Base-by-base conservation (phyloP, 1,140 invertebrate species). In the Neelides sp. region DNA sequence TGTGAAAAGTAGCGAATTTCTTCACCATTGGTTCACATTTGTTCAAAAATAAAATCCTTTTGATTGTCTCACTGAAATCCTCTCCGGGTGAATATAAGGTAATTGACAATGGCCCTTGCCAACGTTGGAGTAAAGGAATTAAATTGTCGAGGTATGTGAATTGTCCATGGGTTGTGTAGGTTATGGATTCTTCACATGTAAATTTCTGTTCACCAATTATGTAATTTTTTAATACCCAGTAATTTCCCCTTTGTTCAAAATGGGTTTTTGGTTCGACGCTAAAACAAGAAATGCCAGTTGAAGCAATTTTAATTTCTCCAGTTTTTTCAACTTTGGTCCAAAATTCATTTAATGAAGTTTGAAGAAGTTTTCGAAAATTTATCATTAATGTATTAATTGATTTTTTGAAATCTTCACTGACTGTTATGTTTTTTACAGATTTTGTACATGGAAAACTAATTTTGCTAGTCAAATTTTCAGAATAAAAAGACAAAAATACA, bases 111-210 rank as follows among this genome's bases (percentile, higher is more conserved):
- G 69, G 70, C 2, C 69, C 71, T 39, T 63, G 41, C 68, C 69
- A 71, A 1, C 68, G 53, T 32, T 62, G 32, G 27, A 64, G 64
- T 12, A 73, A 50, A 10, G 62, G 62, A 19, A 64, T 62, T n/a
- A 69, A 62, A 55, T 73, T 71, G 36, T 68, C 63, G 28, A 73
- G 45, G 51, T 65, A 67, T 28, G 66, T 65, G 34, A 62, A 65
- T 43, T 66, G 65, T 2, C 64, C 69, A 52, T 73, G 71, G 2
- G 71, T 73, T 0, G 69, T 68, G 12, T 69, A 65, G 0, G 71
- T 73, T 5, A 73, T 64, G 12, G 63, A 64, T 42, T 65, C 63
- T 35, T 66, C 58, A 54, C 64, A 66, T 2, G 24, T 27, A 42
- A 63, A 62, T 27, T 46, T 24, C 17, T 52, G 44, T 3, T 57